Evolutionary conservation across 2,888 invertebrate species (phyloP), one percentile per base, ranked within the genome.

Genomic region (Lottia gigantea): DNA sequence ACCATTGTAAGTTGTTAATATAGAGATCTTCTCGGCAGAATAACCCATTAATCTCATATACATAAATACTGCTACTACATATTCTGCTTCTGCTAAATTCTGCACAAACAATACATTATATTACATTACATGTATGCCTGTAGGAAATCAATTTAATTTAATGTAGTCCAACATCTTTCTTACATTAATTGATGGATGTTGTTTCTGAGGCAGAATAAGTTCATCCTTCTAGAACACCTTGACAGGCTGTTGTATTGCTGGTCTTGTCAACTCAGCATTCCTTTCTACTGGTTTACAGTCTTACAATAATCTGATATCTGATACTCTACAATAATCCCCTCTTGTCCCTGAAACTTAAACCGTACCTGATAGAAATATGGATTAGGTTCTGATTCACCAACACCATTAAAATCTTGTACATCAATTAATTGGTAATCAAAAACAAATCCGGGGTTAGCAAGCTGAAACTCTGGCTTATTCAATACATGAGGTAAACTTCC

Each of bases 1-100:
- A 0, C 99, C 99, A 88, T 99, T 99, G 89, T 99, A 99, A 0
- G 99, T 99, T 0, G 99, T 99, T 64, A 99, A 91, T 81, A 99
- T 97, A 45, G 98, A 97, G 79, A 99, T 96, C 89, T 96, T 96
- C 74, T 95, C 94, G 0, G 98, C 95, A 0, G 98, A 96, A 91
- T 98, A 99, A 0, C 98, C 98, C 49, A 98, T 90, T 45, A 99
- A 91, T 46, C 99, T 91, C 98, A 99, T 98, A 88, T 95, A 99
- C 96, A 98, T 99, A 88, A 95, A 99, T 25, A 96, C 93, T 0
- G 97, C 98, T 0, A 98, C 98, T 77, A 96, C 94, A 88, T 97
- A 99, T 87, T 99, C 92, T 8, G 92, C 92, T 86, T 92, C 92
- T n/a, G 91, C 92, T 70, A 92, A 85, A 82, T 92, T 92, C 90